phyloP scores from a whole-genome alignment of 2,113 vertebrate species.

The Tautogolabrus adspersus region DNA sequence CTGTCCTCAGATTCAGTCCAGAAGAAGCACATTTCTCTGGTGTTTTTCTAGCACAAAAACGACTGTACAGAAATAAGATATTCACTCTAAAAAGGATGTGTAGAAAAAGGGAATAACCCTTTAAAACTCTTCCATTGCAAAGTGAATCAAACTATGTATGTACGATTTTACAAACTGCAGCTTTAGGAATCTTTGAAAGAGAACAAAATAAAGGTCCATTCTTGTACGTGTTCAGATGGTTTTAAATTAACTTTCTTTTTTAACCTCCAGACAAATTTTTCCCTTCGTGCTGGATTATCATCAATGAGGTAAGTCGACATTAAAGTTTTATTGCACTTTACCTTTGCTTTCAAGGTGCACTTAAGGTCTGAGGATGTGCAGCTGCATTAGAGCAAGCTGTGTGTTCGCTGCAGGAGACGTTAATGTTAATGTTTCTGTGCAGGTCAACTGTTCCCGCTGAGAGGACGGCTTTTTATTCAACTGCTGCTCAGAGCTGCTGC shows the following conservation, averaged over 20 bases:
- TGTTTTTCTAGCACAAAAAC: too few relatives aligned
- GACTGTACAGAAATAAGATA: too few relatives aligned
- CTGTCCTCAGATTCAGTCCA: too few relatives aligned
- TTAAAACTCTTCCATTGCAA: too few relatives aligned
- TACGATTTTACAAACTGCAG: too few relatives aligned
- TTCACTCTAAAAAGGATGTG: too few relatives aligned
- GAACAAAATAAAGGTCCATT: too few relatives aligned
- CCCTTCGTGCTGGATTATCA: constrained; percentile 4
- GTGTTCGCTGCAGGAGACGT: background rate
- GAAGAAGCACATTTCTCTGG: too few relatives aligned
- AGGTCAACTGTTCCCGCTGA: background rate
- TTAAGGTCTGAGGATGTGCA: background rate
- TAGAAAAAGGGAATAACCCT: too few relatives aligned
- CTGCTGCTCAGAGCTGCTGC: background rate
- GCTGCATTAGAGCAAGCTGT: constrained; percentile 3
- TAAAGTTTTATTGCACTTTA: constrained; percentile 8
- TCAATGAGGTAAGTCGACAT: background rate
- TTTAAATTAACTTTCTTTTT: background rate
- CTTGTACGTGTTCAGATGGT: background rate
- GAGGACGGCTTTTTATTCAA: background rate
- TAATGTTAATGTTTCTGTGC: constrained; percentile 6
- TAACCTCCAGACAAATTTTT: background rate
- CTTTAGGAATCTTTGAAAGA: too few relatives aligned
- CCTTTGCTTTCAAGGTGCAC: constrained; percentile 10
- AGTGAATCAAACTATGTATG: too few relatives aligned